phyloP scores from a whole-genome alignment of 2,888 invertebrate genomes.

The Sarcophaga variegata region DNA sequence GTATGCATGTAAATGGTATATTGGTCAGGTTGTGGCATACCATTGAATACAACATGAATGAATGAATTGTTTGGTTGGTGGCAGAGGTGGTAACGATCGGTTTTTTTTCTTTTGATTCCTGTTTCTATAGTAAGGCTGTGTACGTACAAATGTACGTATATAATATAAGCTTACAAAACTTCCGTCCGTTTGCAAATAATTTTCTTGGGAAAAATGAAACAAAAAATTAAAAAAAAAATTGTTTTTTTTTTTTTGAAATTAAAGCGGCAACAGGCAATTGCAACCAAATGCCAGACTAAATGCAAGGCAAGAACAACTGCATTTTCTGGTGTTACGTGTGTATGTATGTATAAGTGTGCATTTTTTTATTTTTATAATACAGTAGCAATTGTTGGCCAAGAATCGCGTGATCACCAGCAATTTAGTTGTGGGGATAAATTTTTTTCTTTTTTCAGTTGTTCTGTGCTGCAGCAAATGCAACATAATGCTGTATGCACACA shows the following conservation, averaged over 20 bases:
- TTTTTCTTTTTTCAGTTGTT: background rate
- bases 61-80: constrained; percentile 64
- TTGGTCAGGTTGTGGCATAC: constrained; percentile 48
- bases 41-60: constrained; percentile 43
- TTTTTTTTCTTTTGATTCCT: constrained; percentile 4
- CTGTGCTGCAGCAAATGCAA: constrained; percentile 14
- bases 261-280: constrained; percentile 69
- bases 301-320: constrained; percentile 58
- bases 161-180: constrained; percentile 66
- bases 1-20: background rate
- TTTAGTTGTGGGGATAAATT: constrained; percentile 76
- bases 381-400: constrained; percentile 72
- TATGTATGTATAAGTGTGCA: background rate
- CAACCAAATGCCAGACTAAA: constrained; percentile 43
- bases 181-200: constrained; percentile 75
- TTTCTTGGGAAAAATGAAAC: constrained; percentile 28
- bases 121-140: constrained; percentile 5
- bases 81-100: constrained; percentile 70
- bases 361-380: constrained; percentile 36
- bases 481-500: constrained; percentile 4
- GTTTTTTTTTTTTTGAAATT: constrained; percentile 18
- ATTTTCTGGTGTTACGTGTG: constrained; percentile 10
- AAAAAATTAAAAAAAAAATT: constrained; percentile 21
- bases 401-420: constrained; percentile 82
- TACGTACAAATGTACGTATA: background rate